Base-by-base conservation (phyloP, 1,140 invertebrate genomes). In the Trichonephila clavipes region DNA sequence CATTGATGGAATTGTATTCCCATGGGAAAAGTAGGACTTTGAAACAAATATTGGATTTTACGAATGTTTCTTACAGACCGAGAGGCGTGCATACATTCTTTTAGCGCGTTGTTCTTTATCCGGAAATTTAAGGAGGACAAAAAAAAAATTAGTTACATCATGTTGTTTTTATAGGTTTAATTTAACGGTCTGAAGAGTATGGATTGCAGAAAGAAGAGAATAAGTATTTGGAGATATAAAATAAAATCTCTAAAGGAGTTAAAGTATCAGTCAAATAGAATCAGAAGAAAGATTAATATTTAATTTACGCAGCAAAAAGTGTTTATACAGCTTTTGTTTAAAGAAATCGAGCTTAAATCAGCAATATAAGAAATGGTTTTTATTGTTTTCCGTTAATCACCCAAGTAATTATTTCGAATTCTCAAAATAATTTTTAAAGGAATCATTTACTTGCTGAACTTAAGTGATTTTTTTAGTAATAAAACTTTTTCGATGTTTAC, bases 1-100 rank as follows among this genome's bases (percentile, higher is more conserved):
- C 82, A 83, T 83, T 83, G 82, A 83, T 83, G 82, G 82, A 83
- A 83, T 51, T 83, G 82, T n/a, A 83, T 21, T 83, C 82, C n/a
- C 82, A 19, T 5, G 82, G 28, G 82, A 58, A 83, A 83, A 83
- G 82, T 83, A 83, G 51, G 82, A 83, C 82, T 83, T 83, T 83
- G 82, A 58, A 83, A 58, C 82, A 83, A 83, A 83, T 83, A 83
- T 83, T 83, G 82, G 82, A 83, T 83, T 59, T 59, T 59, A 24
- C 44, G 51, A 83, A 83, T 83, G 82, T 83, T 83, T 83, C 51
- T 59, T 83, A 51, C 21, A 59, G 82, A 21, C 40, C 21, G 51
- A 83, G 51, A 83, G 40, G 24, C 51, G 44, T 51, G 51, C 44
- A 83, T 40, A 14, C 44, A n/a, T 51, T 83, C 51, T 59, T 59